phyloP scores from a whole-genome alignment of 1,140 invertebrate genomes.

The Drosophila repleta region DNA sequence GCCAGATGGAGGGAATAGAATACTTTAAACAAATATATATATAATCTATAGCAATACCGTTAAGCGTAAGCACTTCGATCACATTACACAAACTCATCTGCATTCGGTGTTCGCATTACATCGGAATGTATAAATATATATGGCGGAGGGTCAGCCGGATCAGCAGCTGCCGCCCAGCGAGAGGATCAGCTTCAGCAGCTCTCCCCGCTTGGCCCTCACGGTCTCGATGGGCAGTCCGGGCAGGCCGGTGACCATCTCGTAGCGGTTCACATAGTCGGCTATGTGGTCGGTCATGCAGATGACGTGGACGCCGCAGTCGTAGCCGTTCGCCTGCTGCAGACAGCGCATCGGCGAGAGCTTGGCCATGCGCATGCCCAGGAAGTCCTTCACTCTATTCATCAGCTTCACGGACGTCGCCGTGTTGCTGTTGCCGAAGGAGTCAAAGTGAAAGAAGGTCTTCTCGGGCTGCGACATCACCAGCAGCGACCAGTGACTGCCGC shows the following conservation, averaged over 20 bases:
- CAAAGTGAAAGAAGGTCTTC: slow-evolving; percentile 90
- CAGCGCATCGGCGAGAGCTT: slow-evolving; percentile 85
- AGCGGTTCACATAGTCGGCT: slow-evolving; percentile 85
- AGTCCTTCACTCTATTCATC: slow-evolving; percentile 68
- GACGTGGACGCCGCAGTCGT: slow-evolving; percentile 93
- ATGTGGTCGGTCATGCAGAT: slow-evolving; percentile 90
- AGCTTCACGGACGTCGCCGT: slow-evolving; percentile 85
- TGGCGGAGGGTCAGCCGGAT: neutral
- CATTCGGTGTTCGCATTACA: neutral
- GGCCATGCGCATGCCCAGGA: slow-evolving; percentile 59
- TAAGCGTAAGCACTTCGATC: neutral
- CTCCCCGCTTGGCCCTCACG: slow-evolving; percentile 84
- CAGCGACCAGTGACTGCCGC: slow-evolving; percentile 95
- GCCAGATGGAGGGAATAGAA: neutral
- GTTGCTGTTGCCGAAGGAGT: slow-evolving; percentile 88
- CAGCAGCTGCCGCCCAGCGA: slow-evolving; percentile 76
- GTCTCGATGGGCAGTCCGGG: slow-evolving; percentile 78
- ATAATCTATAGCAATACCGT: neutral
- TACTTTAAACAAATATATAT: slow-evolving; percentile 3
- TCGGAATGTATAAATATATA: neutral
- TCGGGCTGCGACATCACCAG: slow-evolving; percentile 89
- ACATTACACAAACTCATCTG: neutral
- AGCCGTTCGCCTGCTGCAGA: slow-evolving; percentile 90
- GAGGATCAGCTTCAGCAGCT: slow-evolving; percentile 84
- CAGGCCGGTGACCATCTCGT: slow-evolving; percentile 73